Conservation (phyloP, 2,113 vertebrate species). For the Cephalopterus ornatus region DNA sequence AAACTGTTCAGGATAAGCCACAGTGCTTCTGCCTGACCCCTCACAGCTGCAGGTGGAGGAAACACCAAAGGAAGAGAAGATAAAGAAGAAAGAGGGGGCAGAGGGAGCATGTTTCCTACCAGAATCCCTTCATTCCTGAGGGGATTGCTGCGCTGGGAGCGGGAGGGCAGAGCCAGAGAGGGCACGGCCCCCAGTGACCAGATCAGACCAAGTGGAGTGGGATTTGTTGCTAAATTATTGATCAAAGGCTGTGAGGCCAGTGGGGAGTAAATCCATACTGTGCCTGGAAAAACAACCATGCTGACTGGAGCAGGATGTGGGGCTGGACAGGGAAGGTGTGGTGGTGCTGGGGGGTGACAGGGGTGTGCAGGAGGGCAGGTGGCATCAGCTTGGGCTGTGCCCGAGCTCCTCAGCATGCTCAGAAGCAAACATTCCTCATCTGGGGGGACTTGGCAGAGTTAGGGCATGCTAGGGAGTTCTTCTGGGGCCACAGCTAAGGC, state of each 20-base stretch:
- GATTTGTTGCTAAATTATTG: background rate
- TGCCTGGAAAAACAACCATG: background rate
- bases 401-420: background rate
- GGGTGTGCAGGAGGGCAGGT: background rate
- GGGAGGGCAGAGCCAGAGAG: background rate
- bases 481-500: background rate
- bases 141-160: background rate
- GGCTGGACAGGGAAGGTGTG: background rate
- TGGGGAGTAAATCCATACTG: background rate
- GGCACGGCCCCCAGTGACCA: background rate
- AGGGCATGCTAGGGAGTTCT: background rate
- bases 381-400: background rate
- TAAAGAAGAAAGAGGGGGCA: background rate
- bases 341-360: background rate
- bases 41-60: accelerated
- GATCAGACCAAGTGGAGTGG: background rate
- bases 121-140: background rate
- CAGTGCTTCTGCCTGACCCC: background rate
- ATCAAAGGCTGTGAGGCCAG: background rate
- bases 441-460: background rate
- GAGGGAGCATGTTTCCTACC: background rate
- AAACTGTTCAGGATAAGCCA: background rate
- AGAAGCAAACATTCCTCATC: background rate
- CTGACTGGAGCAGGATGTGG: background rate
- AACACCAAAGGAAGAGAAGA: background rate